Conservation (phyloP, 2,888 invertebrate species). For the Agriopis marginaria region DNA sequence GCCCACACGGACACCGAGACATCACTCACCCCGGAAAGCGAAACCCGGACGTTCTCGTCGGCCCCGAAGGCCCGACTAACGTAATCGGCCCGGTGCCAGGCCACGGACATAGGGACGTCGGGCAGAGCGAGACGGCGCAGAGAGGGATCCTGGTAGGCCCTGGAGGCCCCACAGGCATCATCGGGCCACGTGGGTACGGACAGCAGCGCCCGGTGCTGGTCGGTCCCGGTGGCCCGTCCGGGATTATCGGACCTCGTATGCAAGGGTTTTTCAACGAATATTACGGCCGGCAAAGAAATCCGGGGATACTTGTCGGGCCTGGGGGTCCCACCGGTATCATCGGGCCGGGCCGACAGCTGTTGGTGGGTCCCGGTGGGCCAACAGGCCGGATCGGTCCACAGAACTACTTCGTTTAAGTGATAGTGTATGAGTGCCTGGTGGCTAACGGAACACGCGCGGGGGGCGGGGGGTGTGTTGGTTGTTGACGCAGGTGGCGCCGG, state of each 20-base stretch:
- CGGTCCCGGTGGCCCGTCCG: constrained; percentile 77
- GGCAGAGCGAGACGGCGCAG: constrained; percentile 54
- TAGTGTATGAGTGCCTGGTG: constrained; percentile 19
- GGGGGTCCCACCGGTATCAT: constrained; percentile 69
- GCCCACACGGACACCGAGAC: constrained; percentile 24
- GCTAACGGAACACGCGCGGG: neutral
- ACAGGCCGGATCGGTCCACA: constrained; percentile 70
- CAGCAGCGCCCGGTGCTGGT: constrained; percentile 63
- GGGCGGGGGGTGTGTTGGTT: constrained; percentile 9
- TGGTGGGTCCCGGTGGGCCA: constrained; percentile 79
- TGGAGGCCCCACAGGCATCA: constrained; percentile 64
- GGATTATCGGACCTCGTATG: constrained; percentile 54
- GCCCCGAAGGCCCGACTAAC: constrained; percentile 70
- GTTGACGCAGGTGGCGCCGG: constrained; percentile 1
- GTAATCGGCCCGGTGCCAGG: constrained; percentile 45
- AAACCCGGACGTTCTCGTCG: constrained; percentile 67
- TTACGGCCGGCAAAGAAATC: constrained; percentile 58
- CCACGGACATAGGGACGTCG: constrained; percentile 54
- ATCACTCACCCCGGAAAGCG: constrained; percentile 32
- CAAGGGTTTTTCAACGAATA: constrained; percentile 42
- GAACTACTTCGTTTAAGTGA: constrained; percentile 71
- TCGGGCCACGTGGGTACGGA: constrained; percentile 53
- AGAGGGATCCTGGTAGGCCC: constrained; percentile 78
- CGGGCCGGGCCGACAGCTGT: constrained; percentile 56
- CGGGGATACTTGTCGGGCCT: constrained; percentile 70